Evolutionary conservation across 2,888 invertebrate species (phyloP).

Genomic region (Agrochola litura): DNA sequence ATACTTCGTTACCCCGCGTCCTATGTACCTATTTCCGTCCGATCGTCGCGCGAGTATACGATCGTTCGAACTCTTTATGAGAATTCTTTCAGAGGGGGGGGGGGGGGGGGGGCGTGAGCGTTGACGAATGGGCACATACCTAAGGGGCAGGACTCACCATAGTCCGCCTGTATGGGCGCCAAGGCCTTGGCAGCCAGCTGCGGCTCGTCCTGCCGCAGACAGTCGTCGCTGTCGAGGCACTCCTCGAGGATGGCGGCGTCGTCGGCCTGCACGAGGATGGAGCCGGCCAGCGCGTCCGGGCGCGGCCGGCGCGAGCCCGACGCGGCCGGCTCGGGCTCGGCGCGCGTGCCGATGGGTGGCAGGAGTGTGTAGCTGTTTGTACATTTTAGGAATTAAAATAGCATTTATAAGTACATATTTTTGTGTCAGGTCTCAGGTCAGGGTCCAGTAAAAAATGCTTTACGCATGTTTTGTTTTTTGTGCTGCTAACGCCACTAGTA

Average conservation of each 20-base stretch:
- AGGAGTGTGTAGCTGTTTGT: constrained; percentile 74
- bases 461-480: neutral
- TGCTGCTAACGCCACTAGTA: neutral
- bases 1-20: too few species aligned
- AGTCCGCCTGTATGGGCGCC: constrained; percentile 74
- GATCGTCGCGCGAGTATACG: too few species aligned
- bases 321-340: neutral
- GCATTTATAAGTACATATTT: too few species aligned
- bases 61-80: too few species aligned
- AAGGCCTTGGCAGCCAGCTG: constrained; percentile 62
- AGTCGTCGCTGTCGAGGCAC: constrained; percentile 69
- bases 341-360: constrained; percentile 79
- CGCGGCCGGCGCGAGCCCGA: too few species aligned
- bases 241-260: constrained; percentile 75
- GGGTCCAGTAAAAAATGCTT: neutral
- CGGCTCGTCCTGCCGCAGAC: constrained; percentile 66
- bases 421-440: too few species aligned
- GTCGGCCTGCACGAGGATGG: too few species aligned
- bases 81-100: too few species aligned
- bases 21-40: too few species aligned
- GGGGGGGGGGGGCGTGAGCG: too few species aligned
- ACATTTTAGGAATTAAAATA: neutral
- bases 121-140: too few species aligned
- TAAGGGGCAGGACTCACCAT: constrained; percentile 67
- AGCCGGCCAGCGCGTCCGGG: too few species aligned